phyloP scores from a whole-genome alignment of 2,888 invertebrate species.

The Troides helena region DNA sequence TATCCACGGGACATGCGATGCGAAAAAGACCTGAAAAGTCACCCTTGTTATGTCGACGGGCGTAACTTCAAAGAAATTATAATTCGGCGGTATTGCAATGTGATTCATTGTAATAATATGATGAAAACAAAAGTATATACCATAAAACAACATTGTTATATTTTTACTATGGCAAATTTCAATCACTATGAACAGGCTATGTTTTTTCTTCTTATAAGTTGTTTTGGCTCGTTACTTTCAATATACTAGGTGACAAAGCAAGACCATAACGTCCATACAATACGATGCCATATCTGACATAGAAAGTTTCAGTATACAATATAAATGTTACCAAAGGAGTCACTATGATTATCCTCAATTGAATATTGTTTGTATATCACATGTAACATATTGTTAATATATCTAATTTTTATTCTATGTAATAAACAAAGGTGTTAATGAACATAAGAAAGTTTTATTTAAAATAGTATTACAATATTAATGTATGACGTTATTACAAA shows the following conservation, averaged over 20 bases:
- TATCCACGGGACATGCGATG: slow-evolving; percentile 50
- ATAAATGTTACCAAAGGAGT: too few relatives aligned
- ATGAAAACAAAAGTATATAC: background rate
- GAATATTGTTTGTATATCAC: background rate
- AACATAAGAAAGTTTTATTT: background rate
- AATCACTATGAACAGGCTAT: slow-evolving; percentile 12
- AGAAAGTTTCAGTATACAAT: background rate
- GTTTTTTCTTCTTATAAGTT: slow-evolving; percentile 15
- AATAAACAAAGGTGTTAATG: background rate
- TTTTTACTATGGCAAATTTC: slow-evolving; percentile 3
- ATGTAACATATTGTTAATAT: too few relatives aligned
- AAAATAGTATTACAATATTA: background rate
- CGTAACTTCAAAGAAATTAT: slow-evolving; percentile 38
- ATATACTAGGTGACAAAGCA: slow-evolving; percentile 11
- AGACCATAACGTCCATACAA: slow-evolving; percentile 10
- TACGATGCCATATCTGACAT: background rate
- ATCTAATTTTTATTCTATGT: background rate
- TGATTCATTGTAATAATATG: slow-evolving; percentile 8
- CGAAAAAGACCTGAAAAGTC: slow-evolving; percentile 53
- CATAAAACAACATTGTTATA: background rate
- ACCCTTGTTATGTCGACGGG: slow-evolving; percentile 38
- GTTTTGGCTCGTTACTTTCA: slow-evolving; percentile 4
- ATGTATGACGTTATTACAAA: background rate
- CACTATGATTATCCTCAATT: background rate
- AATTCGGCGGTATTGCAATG: slow-evolving; percentile 33